phyloP scores from a whole-genome alignment of 2,888 invertebrate genomes.

The Crossocerus cetratus region DNA sequence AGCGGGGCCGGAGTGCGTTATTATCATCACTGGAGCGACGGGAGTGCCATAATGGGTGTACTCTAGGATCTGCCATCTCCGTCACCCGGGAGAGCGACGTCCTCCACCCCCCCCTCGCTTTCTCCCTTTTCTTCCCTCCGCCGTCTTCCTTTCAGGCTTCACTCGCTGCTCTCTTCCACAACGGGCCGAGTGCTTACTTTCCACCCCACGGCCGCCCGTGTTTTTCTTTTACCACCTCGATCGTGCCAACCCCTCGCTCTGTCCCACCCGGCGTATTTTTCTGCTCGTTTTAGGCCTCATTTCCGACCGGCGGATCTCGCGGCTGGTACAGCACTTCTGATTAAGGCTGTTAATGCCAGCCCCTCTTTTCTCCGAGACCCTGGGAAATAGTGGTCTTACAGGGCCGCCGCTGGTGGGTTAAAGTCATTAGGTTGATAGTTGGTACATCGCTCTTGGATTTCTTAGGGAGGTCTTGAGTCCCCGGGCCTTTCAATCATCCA shows the following conservation, averaged over 20 bases:
- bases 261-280: slow-evolving; percentile 15
- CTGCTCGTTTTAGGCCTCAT: neutral
- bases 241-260: neutral
- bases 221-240: slow-evolving; percentile 8
- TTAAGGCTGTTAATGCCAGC: slow-evolving; percentile 60
- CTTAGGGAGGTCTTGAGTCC: too few relatives aligned
- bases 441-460: too few relatives aligned
- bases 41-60: slow-evolving; percentile 40
- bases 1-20: slow-evolving; percentile 40
- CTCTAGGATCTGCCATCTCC: slow-evolving; percentile 16
- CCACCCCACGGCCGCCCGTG: slow-evolving; percentile 10
- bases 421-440: too few relatives aligned
- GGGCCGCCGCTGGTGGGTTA: too few relatives aligned
- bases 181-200: neutral
- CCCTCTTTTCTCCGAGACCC: slow-evolving; percentile 18
- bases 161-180: slow-evolving; percentile 15
- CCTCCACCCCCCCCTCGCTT: neutral
- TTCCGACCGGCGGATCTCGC: slow-evolving; percentile 20
- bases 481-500: too few relatives aligned
- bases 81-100: too few relatives aligned
- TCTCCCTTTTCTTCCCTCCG: slow-evolving; percentile 5
- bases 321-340: slow-evolving; percentile 51
- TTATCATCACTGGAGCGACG: slow-evolving; percentile 36
- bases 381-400: too few relatives aligned
- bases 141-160: neutral